A percentile compares a stretch with the other conserved stretches of the same genome.
Conservation (phyloP, 2,888 invertebrate species). For the Aelia acuminata region DNA sequence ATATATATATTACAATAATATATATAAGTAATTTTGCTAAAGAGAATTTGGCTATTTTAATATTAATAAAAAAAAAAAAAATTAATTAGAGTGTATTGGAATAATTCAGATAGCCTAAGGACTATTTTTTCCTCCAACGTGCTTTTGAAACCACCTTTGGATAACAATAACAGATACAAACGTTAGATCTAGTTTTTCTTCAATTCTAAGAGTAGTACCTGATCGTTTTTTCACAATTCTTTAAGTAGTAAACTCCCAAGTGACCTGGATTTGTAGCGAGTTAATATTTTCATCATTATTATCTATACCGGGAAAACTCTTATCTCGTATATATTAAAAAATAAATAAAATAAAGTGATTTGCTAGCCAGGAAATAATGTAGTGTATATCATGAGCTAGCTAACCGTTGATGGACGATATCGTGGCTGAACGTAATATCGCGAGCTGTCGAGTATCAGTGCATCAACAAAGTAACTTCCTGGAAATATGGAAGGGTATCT, state of each 20-base stretch:
- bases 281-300: background rate
- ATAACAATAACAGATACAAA: no score
- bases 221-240: no score
- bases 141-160: no score
- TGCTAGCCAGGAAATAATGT: background rate
- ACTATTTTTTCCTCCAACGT: no score
- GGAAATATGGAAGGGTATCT: background rate
- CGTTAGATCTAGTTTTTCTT: no score
- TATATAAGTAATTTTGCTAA: no score
- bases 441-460: background rate
- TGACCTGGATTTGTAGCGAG: background rate
- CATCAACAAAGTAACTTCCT: background rate
- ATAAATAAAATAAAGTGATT: background rate
- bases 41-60: no score
- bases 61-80: no score
- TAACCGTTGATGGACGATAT: background rate
- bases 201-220: no score
- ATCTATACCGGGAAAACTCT: background rate
- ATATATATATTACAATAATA: no score
- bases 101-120: no score
- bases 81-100: no score
- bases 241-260: background rate
- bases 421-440: background rate
- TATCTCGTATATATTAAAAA: background rate
- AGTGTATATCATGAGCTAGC: background rate